Base-by-base conservation (phyloP, 2,113 vertebrate genomes). In the Mionectes macconnelli region DNA sequence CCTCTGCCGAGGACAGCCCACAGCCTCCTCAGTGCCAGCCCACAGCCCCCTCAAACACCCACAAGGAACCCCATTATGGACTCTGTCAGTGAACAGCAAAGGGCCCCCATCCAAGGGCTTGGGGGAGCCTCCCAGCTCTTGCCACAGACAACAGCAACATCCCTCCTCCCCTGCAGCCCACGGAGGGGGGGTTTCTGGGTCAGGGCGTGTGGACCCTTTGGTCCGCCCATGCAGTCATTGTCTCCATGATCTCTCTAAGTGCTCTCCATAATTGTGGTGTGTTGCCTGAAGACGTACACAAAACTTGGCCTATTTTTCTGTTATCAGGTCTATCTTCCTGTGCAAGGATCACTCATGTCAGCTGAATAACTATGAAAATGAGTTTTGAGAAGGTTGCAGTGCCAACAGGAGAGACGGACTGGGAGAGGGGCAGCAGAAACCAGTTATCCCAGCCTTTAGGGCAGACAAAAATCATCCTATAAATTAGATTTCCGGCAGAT, bases 401-500 rank as follows among this genome's bases (percentile, higher is more conserved):
- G 73, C 45, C 49, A 50, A 67, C 25, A 42, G 17, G 52, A 76
- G 55, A 82, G 52, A 74, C 6, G 24, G 56, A 30, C 6, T 40
- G 80, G 57, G 73, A 39, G 33, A 18, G 25, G 35, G 67, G 60
- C 69, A 93, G 82, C 45, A 81, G 44, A 82, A 40, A 53, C 30
- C 28, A 0, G 33, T 76, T 56, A 42, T 76, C 25, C 35, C 83
- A 68, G 75, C 66, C 60, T 45, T 31, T 69, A 62, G 76, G 87
- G 39, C 56, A 91, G 39, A 31, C 35, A 62, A 83, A 95, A 74
- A 35, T 39, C 74, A 70, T 87, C 4, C 30, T 62, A 56, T 70
- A 70, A 42, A 66, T 84, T 33, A 75, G 74, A 69, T 87, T 76
- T 62, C 39, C 94, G 77, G 72, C 9, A 73, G 39, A 59, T 88